A percentile compares a stretch with the other conserved stretches of the same genome.
phyloP scores from a whole-genome alignment of 2,113 vertebrate genomes.

The Dryoscopus gambensis region DNA sequence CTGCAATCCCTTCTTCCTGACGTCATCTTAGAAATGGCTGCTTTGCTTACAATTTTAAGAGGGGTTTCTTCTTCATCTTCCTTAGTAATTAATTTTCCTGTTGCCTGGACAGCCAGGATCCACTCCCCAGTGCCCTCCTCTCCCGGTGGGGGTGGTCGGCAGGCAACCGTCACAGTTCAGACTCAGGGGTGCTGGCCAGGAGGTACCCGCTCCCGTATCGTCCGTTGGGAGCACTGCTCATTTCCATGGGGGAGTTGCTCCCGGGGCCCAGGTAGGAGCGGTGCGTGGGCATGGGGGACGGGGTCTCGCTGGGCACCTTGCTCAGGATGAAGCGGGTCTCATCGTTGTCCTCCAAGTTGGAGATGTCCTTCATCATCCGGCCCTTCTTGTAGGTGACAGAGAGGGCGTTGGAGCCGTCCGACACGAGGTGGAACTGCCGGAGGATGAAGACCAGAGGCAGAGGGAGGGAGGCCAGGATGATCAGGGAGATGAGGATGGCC shows the following conservation, averaged over 20 bases:
- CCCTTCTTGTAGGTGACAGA: constrained; percentile 96
- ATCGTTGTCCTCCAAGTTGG: constrained; percentile 92
- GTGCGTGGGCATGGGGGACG: constrained; percentile 92
- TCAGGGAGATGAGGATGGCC: constrained; percentile 86
- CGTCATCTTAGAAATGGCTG: background rate
- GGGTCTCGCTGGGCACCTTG: constrained; percentile 89
- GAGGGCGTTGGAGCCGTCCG: constrained; percentile 92
- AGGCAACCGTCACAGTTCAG: constrained; percentile 83
- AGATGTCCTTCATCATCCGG: constrained; percentile 96
- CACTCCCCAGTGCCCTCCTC: constrained; percentile 37
- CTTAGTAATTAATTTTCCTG: background rate
- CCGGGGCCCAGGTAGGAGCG: constrained; percentile 92
- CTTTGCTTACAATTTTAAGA: constrained; percentile 13
- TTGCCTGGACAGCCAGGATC: constrained; percentile 20
- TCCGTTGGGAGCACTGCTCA: constrained; percentile 82
- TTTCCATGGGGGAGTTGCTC: constrained; percentile 84
- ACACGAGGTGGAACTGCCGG: constrained; percentile 88
- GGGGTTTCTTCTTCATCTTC: constrained; percentile 31
- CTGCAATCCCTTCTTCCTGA: background rate
- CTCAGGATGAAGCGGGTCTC: constrained; percentile 97
- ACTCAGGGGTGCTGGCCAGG: constrained; percentile 89
- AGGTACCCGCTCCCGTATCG: constrained; percentile 92
- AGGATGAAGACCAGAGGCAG: constrained; percentile 87
- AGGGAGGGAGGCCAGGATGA: constrained; percentile 86
- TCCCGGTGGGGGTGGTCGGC: background rate